Evolutionary conservation across 2,888 invertebrate species (phyloP).

Genomic region (Timema cristinae): DNA sequence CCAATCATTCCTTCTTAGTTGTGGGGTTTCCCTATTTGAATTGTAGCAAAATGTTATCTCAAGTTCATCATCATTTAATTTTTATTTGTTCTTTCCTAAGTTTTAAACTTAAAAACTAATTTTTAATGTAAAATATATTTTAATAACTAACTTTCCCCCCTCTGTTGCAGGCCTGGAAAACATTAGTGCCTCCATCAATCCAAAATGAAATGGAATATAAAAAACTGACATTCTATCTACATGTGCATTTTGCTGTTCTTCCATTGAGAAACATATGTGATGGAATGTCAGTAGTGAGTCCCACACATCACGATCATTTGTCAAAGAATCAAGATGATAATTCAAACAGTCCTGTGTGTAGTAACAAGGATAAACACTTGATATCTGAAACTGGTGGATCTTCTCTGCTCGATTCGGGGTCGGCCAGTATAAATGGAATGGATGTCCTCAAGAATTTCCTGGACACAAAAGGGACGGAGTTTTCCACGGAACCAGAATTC

Average conservation of each 20-base stretch:
- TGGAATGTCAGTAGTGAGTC: neutral
- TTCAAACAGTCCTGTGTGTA: too few relatives aligned
- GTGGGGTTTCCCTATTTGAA: too few relatives aligned
- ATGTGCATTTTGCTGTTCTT: constrained; percentile 42
- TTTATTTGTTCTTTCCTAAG: too few relatives aligned
- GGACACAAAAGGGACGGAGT: constrained; percentile 45
- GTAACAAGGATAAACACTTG: too few relatives aligned
- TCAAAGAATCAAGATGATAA: too few relatives aligned
- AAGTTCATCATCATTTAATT: too few relatives aligned
- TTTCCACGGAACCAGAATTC: constrained; percentile 52
- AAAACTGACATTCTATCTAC: constrained; percentile 41
- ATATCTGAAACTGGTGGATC: neutral
- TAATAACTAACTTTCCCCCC: neutral
- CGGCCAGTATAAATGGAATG: constrained; percentile 35
- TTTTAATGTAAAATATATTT: neutral
- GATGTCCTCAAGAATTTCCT: constrained; percentile 43
- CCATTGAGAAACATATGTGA: constrained; percentile 29
- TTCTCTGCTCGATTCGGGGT: neutral
- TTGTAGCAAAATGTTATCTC: too few relatives aligned
- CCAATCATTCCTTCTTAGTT: too few relatives aligned
- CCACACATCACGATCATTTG: too few relatives aligned
- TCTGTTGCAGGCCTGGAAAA: constrained; percentile 40
- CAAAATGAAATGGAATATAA: constrained; percentile 39
- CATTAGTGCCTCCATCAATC: constrained; percentile 35
- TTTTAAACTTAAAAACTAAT: too few relatives aligned